Evolutionary conservation across 2,797 vertebrate genomes (phyloP).

Genomic region (Catamblyrhynchus diadema): DNA sequence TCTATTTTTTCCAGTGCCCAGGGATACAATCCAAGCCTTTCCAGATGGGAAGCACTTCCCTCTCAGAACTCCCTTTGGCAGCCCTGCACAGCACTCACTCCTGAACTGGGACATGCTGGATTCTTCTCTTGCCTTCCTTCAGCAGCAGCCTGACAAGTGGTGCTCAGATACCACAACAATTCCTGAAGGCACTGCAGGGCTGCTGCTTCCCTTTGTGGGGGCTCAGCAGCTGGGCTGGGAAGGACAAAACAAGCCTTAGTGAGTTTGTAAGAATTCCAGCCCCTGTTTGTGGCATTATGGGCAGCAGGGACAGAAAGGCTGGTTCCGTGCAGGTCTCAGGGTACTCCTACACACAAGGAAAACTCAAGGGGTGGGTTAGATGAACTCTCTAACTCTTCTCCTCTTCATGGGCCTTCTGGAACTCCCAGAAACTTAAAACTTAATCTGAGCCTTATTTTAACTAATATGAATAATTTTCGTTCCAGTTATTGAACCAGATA

Average conservation of each 20-base stretch:
- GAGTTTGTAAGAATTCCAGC: background rate
- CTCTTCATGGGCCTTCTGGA: background rate
- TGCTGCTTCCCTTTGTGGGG: background rate
- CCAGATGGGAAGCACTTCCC: background rate
- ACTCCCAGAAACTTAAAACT: background rate
- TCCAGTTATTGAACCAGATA: background rate
- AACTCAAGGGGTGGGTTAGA: background rate
- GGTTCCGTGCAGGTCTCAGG: background rate
- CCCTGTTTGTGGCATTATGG: rapidly evolving
- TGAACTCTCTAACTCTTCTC: background rate
- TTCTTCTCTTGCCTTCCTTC: background rate
- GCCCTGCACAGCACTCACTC: background rate
- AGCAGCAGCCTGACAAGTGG: background rate
- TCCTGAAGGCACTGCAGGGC: background rate
- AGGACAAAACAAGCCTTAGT: background rate
- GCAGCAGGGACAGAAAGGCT: background rate
- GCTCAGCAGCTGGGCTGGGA: background rate
- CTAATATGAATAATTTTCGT: background rate
- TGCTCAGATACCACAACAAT: rapidly evolving
- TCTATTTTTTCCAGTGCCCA: background rate
- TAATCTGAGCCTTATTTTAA: background rate
- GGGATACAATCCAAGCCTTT: background rate
- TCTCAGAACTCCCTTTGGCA: background rate
- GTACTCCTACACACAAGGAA: background rate
- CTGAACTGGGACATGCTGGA: background rate